Evolutionary conservation across 2,797 vertebrate genomes (phyloP), one percentile per base, ranked within the genome.

Genomic region (Acrocephalus scirpaceus): DNA sequence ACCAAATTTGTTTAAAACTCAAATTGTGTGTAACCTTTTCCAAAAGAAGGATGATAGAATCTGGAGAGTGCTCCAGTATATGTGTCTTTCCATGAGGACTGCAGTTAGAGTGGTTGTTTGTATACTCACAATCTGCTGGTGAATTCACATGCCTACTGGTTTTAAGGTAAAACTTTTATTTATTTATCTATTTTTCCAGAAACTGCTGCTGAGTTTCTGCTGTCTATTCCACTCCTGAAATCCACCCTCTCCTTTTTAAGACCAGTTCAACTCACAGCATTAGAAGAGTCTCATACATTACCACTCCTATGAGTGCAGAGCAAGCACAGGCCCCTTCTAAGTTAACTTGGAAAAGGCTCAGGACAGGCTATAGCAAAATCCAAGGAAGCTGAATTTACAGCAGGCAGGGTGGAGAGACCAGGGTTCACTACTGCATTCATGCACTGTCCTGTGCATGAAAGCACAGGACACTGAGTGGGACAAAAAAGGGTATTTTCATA

Each of bases 1-100:
- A 95, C 47, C 74, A 81, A 93, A 90, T 53, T 78, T 79, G 60
- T 74, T 77, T 32, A 70, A 66, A 95, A 89, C 32, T 54, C 47
- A 27, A 81, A 79, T 14, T 62, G 16, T 78, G 19, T 66, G 13
- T 79, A 91, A 86, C 10, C 48, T 86, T 95, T 90, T 71, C 45
- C 50, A 82, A 86, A 83, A 57, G 45, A 77, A 57, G 56, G 64
- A 54, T 67, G 47, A 54, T 22, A 17, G 88, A 22, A 47, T 45
- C 74, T 67, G 56, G 64, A 74, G 45, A 64, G 32, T 42, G 45
- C 82, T 78, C 91, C 64, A 42, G 82, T n/a, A 79, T 30, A 69
- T 48, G 53, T 60, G 5, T 47, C 32, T 86, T 77, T 38, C 23
- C 25, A 11, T 8, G n/a, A 80, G 23, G 32, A 71, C 38, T 77